A percentile compares a stretch with the other conserved stretches of the same genome.
Evolutionary conservation across 2,113 vertebrate species (phyloP).

Genomic region (Henicopernis longicauda): DNA sequence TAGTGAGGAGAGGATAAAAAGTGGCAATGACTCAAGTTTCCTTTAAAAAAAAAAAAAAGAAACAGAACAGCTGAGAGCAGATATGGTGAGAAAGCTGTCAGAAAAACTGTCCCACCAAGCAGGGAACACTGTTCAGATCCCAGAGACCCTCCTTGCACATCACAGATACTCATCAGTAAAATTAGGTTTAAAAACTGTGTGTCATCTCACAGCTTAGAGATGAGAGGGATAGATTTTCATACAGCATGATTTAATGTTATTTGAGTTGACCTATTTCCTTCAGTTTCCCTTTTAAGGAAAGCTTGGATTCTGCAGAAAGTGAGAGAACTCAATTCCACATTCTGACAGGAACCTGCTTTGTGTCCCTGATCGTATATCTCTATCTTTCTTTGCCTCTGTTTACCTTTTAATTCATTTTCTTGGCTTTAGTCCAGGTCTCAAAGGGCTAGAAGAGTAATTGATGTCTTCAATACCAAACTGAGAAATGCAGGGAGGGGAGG

Average conservation of each 20-base stretch:
- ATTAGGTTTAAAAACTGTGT: not conserved
- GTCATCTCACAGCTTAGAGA: not conserved
- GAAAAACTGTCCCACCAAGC: not conserved
- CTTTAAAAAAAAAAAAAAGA: not conserved
- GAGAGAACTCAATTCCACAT: not conserved
- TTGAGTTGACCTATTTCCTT: constrained; percentile 42
- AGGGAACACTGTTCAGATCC: not conserved
- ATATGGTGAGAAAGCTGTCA: not conserved
- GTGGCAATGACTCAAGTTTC: not conserved
- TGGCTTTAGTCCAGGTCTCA: not conserved
- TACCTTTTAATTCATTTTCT: constrained; percentile 9
- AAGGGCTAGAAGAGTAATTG: not conserved
- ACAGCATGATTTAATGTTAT: constrained; percentile 8
- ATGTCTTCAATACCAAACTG: not conserved
- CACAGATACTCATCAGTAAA: not conserved
- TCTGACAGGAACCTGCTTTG: constrained; percentile 11
- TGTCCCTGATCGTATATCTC: not conserved
- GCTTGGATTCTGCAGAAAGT: not conserved
- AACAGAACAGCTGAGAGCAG: not conserved
- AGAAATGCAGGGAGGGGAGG: not conserved
- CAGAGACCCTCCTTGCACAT: not conserved
- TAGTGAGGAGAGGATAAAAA: not conserved
- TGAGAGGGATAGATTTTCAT: not conserved
- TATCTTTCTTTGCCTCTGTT: constrained; percentile 23
- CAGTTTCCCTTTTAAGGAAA: constrained; percentile 44